Evolutionary conservation across 1,140 invertebrate genomes (phyloP), one percentile per base, ranked within the genome.

Genomic region (Archivesica marissinica): DNA sequence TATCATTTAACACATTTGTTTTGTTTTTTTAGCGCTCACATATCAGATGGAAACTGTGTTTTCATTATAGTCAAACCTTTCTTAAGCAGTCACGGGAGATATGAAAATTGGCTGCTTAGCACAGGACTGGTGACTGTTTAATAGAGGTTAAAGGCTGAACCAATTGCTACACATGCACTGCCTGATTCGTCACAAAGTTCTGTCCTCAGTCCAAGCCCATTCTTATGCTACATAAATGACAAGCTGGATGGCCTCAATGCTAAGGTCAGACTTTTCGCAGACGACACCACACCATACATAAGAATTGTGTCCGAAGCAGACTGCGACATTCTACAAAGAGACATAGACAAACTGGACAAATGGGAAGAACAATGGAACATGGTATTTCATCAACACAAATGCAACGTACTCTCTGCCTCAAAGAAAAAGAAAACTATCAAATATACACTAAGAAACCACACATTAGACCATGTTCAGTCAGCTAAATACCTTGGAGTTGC

Each of bases 301-400:
- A 41, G 52, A 6, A 47, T 61, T 4, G 7, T 56, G 11, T 11
- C 3, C 7, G 20, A 35, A 35, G 2, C 13, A 25, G 75, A 78
- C 25, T 9, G 17, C 7, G 23, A 3, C 6, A 61, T 7, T 1
- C 75, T 61, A 23, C 75, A 78, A 23, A 28, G 6, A 11, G 54
- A 78, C 33, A 20, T 78, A 23, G 54, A 78, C 56, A 78, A 61
- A 64, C 52, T 78, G n/a, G 75, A 28, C 35, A 23, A n/a, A 1
- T 78, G 75, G 75, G 56, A 78, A 41, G 28, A 59, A 11, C 39
- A 78, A n/a, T 78, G 54, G 75, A 78, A 78, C n/a, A 78, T 78
- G 75, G 7, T 11, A 39, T 78, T 78, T 38, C 39, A 78, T 44
- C 75, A 52, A 33, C 30, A 61, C 7, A 78, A 78, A 61, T 78